Evolutionary conservation across 2,797 vertebrate genomes (phyloP), one percentile per base, ranked within the genome.

Genomic region (Rhyacichthys aspro): DNA sequence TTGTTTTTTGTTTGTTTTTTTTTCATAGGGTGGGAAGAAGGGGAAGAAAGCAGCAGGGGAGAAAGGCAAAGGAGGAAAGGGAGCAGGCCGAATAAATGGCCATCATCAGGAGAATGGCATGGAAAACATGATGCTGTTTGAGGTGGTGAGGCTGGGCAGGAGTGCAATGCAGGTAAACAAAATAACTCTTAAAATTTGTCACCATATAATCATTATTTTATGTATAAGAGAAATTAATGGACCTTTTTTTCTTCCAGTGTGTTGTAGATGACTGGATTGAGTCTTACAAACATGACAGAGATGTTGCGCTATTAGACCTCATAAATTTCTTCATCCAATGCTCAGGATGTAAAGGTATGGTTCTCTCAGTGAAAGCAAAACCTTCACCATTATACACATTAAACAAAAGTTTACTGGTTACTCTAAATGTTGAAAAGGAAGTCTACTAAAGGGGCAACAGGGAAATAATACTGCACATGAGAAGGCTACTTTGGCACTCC

Each of bases 271-370:
- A 99, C 89, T 99, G 98, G 96, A 99, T 99, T 81, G 98, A 99
- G 79, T 95, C 98, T 39, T 99, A 99, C 88, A 99, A 99, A 90
- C 94, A 94, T 68, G 96, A 99, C 87, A 91, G 96, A 88, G 98
- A 99, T 89, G 93, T 94, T 79, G 96, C 97, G 33, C 93, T 99
- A 64, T 93, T 99, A 90, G 98, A 99, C 89, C 96, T 98, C 83
- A 98, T 99, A 87, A 99, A 99, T 88, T 98, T 99, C 91, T 99
- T 99, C 86, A 99, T 98, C 90, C 98, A 99, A 89, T 99, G 98
- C 89, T 98, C 97, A 57, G 98, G 97, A 78, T 99, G 98, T 87
- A 98, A 98, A 99, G 98, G 98, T 98, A 90, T 78, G 90, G 10
- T 9, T 14, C 18, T 14, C 4, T 38, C 37, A 3, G 37, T 38